Conservation (phyloP, 2,797 vertebrate species). For the Phalloptychus januarius region DNA sequence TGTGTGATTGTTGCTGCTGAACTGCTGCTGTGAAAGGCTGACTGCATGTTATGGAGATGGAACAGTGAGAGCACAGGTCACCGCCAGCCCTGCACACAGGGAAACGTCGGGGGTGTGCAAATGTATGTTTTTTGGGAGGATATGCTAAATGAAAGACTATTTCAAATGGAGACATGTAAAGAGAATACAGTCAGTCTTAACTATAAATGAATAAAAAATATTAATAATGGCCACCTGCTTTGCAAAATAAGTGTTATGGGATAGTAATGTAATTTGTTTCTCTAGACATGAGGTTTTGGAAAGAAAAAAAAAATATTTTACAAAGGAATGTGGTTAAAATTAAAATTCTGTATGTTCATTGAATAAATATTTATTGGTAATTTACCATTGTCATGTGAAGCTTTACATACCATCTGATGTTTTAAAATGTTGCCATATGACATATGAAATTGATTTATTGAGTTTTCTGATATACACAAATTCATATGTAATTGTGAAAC, state of each 20-base stretch:
- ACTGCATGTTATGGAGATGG: slow-evolving; percentile 86
- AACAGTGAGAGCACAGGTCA: slow-evolving; percentile 89
- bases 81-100: slow-evolving; percentile 84
- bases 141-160: slow-evolving; percentile 44
- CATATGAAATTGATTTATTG: background rate
- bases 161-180: slow-evolving; percentile 37
- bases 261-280: background rate
- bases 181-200: slow-evolving; percentile 22
- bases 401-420: background rate
- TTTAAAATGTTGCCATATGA: background rate
- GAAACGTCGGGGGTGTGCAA: slow-evolving; percentile 43
- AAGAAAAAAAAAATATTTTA: background rate
- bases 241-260: background rate
- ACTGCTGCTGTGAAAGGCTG: slow-evolving; percentile 93
- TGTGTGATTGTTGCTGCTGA: slow-evolving; percentile 95
- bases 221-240: background rate
- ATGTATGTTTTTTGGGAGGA: slow-evolving; percentile 38
- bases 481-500: background rate
- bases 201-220: background rate
- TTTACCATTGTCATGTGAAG: background rate
- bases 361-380: background rate
- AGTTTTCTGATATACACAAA: background rate
- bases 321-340: background rate
- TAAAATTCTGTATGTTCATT: background rate
- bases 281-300: background rate